These are phyloP conservation scores for Gadus macrocephalus DNA, from an alignment of 2,113 vertebrate species.

Conservation along the genomic window DNA sequence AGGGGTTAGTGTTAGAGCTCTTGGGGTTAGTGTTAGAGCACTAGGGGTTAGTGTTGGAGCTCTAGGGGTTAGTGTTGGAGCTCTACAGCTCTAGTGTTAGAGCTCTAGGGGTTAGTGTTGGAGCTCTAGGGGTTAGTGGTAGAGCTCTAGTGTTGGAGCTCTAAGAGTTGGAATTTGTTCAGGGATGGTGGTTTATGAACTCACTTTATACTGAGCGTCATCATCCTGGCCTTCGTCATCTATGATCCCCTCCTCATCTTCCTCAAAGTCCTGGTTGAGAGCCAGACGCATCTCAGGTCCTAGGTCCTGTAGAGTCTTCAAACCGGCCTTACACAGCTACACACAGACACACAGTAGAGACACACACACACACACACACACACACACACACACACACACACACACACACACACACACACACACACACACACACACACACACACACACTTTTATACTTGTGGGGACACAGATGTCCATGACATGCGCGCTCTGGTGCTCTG, in stretches of 20 bases:
- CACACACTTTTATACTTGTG: too few species aligned
- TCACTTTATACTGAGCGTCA: conserved; percentile 35
- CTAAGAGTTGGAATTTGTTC: background rate
- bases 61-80: background rate
- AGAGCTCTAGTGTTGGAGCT: background rate
- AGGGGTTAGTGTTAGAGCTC: background rate
- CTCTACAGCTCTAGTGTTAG: background rate
- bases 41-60: background rate
- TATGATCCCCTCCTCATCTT: conserved; percentile 61
- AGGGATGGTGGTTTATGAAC: background rate
- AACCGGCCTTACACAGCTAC: conserved; percentile 76
- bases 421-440: background rate
- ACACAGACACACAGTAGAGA: conserved; percentile 4
- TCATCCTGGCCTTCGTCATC: conserved; percentile 60
- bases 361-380: background rate
- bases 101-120: background rate
- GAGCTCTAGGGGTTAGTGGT: background rate
- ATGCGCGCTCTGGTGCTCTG: too few species aligned
- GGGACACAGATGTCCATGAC: too few species aligned
- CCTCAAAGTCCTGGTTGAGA: conserved; percentile 79
- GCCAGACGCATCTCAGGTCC: conserved; percentile 88
- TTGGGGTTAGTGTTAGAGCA: background rate
- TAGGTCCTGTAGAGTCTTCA: conserved; percentile 85
- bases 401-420: background rate
- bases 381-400: conserved; percentile 6